phyloP scores from a whole-genome alignment of 2,797 vertebrate genomes.

The Semotilus atromaculatus region DNA sequence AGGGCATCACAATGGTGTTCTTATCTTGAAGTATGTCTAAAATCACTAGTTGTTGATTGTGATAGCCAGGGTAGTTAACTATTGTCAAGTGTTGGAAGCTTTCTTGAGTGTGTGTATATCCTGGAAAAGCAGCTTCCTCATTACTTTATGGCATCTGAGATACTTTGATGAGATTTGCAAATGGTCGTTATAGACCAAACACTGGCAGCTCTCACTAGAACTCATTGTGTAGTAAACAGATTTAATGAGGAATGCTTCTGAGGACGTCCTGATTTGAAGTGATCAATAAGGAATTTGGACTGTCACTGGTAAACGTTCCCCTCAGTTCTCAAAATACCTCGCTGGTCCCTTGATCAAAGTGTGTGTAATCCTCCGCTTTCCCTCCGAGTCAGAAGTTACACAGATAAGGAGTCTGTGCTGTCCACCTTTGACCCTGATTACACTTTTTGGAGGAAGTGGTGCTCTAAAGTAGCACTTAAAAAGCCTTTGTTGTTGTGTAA shows the following conservation, averaged over 20 bases:
- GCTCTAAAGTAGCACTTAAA: conserved; percentile 39
- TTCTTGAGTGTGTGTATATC: background rate
- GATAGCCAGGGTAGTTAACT: background rate
- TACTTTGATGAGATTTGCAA: background rate
- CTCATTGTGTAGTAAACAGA: background rate
- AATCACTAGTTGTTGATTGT: background rate
- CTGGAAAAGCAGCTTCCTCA: background rate
- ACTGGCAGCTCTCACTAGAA: background rate
- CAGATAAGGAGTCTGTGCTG: conserved; percentile 49
- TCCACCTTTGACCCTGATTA: conserved; percentile 58
- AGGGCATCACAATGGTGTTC: conserved; percentile 35
- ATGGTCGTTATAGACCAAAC: background rate
- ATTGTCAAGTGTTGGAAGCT: background rate
- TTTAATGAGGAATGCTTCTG: conserved; percentile 29
- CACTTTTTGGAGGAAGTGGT: conserved; percentile 50
- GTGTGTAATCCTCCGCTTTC: conserved; percentile 31
- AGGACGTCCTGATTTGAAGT: conserved; percentile 31
- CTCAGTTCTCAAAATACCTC: conserved; percentile 15
- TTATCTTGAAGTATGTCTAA: background rate
- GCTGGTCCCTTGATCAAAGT: conserved; percentile 49
- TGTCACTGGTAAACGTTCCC: conserved; percentile 38
- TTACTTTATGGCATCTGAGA: conserved; percentile 30
- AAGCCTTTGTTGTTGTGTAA: conserved; percentile 48
- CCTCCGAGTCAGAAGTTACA: conserved; percentile 30
- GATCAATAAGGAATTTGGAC: conserved; percentile 50